Base-by-base conservation (phyloP, 1,140 invertebrate genomes). In the Bombus vancouverensis region DNA sequence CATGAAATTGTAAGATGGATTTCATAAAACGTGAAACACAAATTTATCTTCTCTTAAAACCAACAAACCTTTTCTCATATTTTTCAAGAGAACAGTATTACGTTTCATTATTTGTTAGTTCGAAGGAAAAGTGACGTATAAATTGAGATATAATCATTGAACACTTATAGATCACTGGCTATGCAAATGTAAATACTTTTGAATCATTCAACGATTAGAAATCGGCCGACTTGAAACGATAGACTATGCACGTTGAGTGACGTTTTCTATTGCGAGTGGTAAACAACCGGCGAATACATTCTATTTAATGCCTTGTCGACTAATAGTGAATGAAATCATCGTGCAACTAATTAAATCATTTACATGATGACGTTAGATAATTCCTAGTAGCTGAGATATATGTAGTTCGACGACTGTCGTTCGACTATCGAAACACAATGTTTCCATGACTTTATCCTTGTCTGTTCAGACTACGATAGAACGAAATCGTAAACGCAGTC, bases 141-240 rank as follows among this genome's bases (percentile, higher is more conserved):
- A 62, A 62, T 62, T 62, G 59, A 22, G 47, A 53, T 53, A 62
- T 13, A 62, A 62, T 62, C 59, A 62, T 62, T 13, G 59, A 5
- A 62, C 28, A 62, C 28, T 62, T n/a, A 62, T n/a, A 62, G 12
- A n/a, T n/a, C 59, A 5, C 59, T 62, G 28, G 28, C 28, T 62
- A n/a, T 5, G 28, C 28, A 62, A 28, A 62, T 62, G 28, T n/a
- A 62, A n/a, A 62, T 62, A 62, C 28, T 62, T 62, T 62, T n/a
- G 59, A 62, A 62, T 62, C 59, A 62, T 62, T 62, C 59, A 62
- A 62, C 59, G 59, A 62, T 62, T 62, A 62, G 59, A 62, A 62
- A 62, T 62, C 59, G 59, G 28, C 59, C 12, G 59, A 62, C 59
- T 62, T 13, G 28, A n/a, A 0, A 4, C 28, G 59, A 13, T 3